Evolutionary conservation across 1,140 invertebrate species (phyloP), one percentile per base, ranked within the genome.

Genomic region (Lucilia cuprina): DNA sequence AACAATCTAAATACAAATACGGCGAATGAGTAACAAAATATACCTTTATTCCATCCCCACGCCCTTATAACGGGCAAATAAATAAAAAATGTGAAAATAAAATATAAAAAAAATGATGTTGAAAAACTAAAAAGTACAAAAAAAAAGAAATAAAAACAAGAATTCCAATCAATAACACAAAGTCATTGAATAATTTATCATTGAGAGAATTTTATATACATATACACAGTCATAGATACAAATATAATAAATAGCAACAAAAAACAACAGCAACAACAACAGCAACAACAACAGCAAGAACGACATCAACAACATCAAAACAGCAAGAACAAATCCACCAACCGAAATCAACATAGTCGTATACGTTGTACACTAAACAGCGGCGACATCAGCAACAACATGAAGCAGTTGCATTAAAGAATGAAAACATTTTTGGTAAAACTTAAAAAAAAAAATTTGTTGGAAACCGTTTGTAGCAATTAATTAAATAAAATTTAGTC

Each of bases 111-210:
- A 70, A 70, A 21, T 21, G 19, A 21, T 70, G 65, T 9, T 25
- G 19, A 70, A 70, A 70, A 70, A 55, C 41, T 55, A 55, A 17
- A 55, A 13, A 17, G 50, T 17, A 55, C 12, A 55, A 55, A 55
- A 30, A 30, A 30, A 30, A 30, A 30, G 3, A 30, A 30, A 30
- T 30, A 30, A 30, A 13, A 17, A 0, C 50, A 55, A 55, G 50
- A 55, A 70, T 21, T 70, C 12, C 21, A 70, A 70, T 70, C 65
- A 70, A 70, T 70, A 70, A 70, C 65, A 9, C 65, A 70, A 21
- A 70, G 65, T 70, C 65, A 70, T 70, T 70, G 65, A 70, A 70
- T 70, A 70, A 21, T 25, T 70, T 70, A 70, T 70, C 65, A 70
- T 70, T 70, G 65, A 21, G 17, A 60, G 55, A 60, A 60, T 8